Conservation (phyloP, 2,113 vertebrate species). For the Brachirus orientalis region DNA sequence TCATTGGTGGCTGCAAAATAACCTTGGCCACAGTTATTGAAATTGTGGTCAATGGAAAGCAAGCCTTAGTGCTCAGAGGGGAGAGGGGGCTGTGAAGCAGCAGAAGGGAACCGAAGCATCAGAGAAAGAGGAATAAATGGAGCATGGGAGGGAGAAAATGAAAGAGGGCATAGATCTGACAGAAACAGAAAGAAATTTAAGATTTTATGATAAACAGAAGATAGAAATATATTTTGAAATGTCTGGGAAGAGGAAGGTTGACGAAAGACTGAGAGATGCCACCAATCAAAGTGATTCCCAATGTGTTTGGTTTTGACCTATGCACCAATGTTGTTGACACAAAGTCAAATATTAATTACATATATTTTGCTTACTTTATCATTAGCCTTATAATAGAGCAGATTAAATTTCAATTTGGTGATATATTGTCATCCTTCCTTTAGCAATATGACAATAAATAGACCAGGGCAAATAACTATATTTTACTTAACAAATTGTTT, state of each 20-base stretch:
- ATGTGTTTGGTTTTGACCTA: no score
- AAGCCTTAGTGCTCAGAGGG: constrained; percentile 59
- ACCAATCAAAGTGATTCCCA: not conserved
- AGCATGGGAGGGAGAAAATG: not conserved
- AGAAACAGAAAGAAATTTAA: not conserved
- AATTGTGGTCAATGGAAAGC: constrained; percentile 74
- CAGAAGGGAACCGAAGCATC: constrained; percentile 8
- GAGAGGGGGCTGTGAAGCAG: constrained; percentile 27
- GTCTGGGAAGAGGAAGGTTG: not conserved
- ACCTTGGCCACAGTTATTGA: constrained; percentile 80
- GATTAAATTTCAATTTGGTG: no score
- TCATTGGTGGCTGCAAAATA: constrained; percentile 74
- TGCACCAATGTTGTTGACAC: no score
- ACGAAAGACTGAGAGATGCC: not conserved
- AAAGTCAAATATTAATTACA: no score
- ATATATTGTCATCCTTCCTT: no score
- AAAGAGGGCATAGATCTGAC: not conserved
- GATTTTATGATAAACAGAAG: not conserved
- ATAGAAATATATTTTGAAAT: not conserved
- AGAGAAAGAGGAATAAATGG: constrained; percentile 7
- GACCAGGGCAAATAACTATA: no score
- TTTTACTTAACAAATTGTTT: no score
- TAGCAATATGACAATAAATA: no score
- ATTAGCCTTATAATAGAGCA: no score
- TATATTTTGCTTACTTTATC: no score